Percentiles rank a stretch among this genome's conserved stretches.
These are phyloP conservation scores for Manis pentadactyla DNA, from an alignment of 2,797 vertebrate species.

Conservation along the genomic window DNA sequence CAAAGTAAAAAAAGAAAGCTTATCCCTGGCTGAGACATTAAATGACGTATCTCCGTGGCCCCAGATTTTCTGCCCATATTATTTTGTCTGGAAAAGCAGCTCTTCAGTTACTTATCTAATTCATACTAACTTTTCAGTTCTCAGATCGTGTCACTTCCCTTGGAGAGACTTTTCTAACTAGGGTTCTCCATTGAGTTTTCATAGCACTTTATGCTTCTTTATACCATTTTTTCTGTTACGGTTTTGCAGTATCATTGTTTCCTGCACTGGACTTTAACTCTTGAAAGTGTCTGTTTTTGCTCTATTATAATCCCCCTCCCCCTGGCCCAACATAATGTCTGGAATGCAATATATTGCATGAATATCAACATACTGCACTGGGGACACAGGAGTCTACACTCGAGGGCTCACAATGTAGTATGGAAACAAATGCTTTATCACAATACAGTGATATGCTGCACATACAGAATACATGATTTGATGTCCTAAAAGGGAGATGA, in stretches of 20 bases:
- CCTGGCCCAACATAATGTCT: not conserved
- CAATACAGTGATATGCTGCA: not conserved
- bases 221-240: not conserved
- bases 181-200: not conserved
- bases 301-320: not conserved
- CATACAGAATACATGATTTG: not conserved
- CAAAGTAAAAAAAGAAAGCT: not conserved
- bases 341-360: not conserved
- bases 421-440: not conserved
- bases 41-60: not conserved
- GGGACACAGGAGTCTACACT: not conserved
- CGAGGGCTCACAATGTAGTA: not conserved
- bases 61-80: not conserved
- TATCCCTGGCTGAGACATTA: not conserved
- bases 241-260: slow-evolving; percentile 26
- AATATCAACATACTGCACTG: not conserved
- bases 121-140: not conserved
- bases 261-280: not conserved
- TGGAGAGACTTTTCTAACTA: not conserved
- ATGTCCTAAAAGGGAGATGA: not conserved
- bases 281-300: not conserved
- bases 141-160: not conserved
- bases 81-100: not conserved
- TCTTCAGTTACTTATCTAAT: not conserved
- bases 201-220: not conserved